These are phyloP conservation scores for Dreissena rostriformis DNA, from an alignment of 1,140 invertebrate species.

Conservation along the genomic window DNA sequence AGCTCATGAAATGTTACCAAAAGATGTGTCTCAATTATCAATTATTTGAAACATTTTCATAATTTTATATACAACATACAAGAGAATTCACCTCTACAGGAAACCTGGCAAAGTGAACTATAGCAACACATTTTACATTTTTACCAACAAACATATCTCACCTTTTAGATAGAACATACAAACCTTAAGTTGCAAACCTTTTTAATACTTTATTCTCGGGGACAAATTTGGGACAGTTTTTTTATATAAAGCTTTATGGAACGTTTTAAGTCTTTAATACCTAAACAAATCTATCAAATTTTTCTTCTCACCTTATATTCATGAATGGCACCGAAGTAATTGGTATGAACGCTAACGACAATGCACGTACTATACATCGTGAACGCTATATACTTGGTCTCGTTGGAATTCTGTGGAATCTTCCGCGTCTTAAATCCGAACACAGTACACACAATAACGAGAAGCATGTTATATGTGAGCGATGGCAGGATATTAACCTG, in stretches of 20 bases:
- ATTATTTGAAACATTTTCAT: no score
- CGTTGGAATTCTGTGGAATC: conserved; percentile 98
- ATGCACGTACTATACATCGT: conserved; percentile 96
- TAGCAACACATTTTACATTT: not conserved
- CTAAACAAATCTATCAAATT: not conserved
- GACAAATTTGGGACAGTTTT: not conserved
- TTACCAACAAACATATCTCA: not conserved
- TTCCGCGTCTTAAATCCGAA: conserved; percentile 92
- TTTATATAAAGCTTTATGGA: not conserved
- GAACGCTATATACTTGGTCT: conserved; percentile 96
- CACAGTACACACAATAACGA: conserved; percentile 88
- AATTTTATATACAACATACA: no score
- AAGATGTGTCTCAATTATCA: no score
- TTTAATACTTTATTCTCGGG: not conserved
- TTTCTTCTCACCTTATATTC: conserved; percentile 75
- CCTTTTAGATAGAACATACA: not conserved
- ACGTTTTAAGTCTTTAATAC: not conserved
- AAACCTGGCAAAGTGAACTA: no score
- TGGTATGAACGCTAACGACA: conserved; percentile 89
- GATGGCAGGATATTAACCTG: conserved; percentile 89
- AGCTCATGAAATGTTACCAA: no score
- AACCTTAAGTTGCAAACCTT: not conserved
- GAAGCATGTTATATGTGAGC: conserved; percentile 88
- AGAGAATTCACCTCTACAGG: no score
- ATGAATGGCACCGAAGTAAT: conserved; percentile 85